These are phyloP conservation scores for Aphyosemion australe DNA, from an alignment of 2,113 vertebrate genomes.

Conservation along the genomic window DNA sequence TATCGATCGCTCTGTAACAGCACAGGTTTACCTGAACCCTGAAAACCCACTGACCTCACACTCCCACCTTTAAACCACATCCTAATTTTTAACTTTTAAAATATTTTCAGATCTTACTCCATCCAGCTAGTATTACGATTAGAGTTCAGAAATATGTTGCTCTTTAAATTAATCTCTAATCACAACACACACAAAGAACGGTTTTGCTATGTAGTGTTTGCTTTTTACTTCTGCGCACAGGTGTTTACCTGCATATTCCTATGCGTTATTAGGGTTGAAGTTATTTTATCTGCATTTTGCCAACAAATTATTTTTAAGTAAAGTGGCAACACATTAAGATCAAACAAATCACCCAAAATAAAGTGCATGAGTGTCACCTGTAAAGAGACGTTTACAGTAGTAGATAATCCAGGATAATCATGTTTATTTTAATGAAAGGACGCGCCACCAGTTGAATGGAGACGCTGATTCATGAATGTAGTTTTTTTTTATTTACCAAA, in stretches of 20 bases:
- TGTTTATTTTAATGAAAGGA: background rate
- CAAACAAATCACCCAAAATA: background rate
- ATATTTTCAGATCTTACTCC: background rate
- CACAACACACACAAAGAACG: background rate
- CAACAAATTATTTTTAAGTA: background rate
- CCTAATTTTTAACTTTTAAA: conserved; percentile 3
- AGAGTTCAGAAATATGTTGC: background rate
- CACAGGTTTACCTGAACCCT: conserved; percentile 37
- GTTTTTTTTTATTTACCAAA: background rate
- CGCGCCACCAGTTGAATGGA: background rate
- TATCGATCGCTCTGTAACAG: conserved; percentile 81
- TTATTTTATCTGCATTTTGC: background rate
- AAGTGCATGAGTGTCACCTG: background rate
- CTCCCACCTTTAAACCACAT: background rate
- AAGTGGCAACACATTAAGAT: too few relatives aligned
- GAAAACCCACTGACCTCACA: conserved; percentile 17
- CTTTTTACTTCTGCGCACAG: background rate
- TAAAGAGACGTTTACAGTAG: background rate
- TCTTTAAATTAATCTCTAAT: background rate
- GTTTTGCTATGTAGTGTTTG: background rate
- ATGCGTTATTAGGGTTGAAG: background rate
- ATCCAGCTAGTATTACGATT: conserved; percentile 9
- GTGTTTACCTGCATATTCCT: background rate
- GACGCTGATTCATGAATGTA: background rate
- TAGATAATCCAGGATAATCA: background rate